Conservation (phyloP, 2,113 vertebrate species). For the Serinus canaria region DNA sequence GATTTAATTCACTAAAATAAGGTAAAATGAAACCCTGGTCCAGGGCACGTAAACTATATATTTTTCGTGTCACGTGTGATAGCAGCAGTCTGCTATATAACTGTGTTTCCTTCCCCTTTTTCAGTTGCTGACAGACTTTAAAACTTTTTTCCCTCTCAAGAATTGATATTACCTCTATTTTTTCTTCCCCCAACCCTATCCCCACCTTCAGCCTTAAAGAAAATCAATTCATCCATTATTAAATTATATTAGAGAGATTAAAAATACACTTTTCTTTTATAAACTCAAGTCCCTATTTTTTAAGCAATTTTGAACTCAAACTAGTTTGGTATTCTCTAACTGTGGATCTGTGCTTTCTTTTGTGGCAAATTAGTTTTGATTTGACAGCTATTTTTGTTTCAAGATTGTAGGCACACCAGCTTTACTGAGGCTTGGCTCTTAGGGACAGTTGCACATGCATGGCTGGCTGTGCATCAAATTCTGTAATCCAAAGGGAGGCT, state of each 20-base stretch:
- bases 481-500: constrained; percentile 35
- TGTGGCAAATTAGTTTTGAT: constrained; percentile 44
- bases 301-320: neutral
- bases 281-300: neutral
- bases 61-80: neutral
- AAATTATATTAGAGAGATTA: neutral
- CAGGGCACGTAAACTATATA: constrained; percentile 1
- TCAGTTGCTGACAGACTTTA: neutral
- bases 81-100: neutral
- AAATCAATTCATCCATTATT: neutral
- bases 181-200: neutral
- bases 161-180: neutral
- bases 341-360: neutral
- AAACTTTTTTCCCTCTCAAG: neutral
- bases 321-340: neutral
- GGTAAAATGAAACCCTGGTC: constrained; percentile 36
- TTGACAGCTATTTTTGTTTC: constrained; percentile 53
- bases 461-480: constrained; percentile 50
- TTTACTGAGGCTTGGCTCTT: constrained; percentile 45
- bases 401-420: constrained; percentile 24
- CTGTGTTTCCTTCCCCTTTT: neutral
- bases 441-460: constrained; percentile 51
- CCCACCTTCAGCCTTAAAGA: neutral
- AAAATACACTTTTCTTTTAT: neutral
- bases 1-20: constrained; percentile 36